phyloP scores from a whole-genome alignment of 2,888 invertebrate genomes.

The Mesorhabditis spiculigera region DNA sequence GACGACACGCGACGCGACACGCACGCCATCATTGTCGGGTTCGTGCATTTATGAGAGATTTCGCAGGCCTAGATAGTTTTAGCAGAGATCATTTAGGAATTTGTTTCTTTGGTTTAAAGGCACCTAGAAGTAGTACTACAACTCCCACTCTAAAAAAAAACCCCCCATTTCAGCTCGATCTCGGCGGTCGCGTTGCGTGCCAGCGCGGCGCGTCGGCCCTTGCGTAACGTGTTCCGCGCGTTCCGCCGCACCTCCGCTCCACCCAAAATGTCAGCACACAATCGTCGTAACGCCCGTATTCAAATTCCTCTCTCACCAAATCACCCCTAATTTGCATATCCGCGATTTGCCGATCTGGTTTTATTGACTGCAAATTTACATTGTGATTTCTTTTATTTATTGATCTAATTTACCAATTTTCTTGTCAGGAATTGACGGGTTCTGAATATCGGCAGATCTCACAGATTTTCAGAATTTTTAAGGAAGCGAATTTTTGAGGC shows the following conservation, averaged over 20 bases:
- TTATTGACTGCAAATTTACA: too few species aligned
- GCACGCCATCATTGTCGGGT: conserved; percentile 6
- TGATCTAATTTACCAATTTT: too few species aligned
- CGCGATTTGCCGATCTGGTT: too few species aligned
- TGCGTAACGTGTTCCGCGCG: conserved; percentile 35
- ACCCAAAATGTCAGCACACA: conserved; percentile 27
- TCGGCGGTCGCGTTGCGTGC: conserved; percentile 14
- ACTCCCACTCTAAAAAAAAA: too few species aligned
- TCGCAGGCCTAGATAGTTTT: background rate
- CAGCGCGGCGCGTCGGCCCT: conserved; percentile 31
- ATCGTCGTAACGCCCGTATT: conserved; percentile 1
- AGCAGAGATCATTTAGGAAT: background rate
- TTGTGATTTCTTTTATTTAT: too few species aligned
- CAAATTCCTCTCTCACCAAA: conserved; percentile 1
- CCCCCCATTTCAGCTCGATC: background rate
- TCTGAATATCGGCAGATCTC: too few species aligned
- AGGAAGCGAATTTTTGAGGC: too few species aligned
- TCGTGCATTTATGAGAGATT: background rate
- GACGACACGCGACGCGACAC: background rate
- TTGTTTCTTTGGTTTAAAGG: background rate
- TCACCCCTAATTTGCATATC: too few species aligned
- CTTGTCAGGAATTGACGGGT: too few species aligned
- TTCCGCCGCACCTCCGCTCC: conserved; percentile 33
- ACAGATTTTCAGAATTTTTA: too few species aligned
- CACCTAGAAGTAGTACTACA: background rate